Base-by-base conservation (phyloP, 2,888 invertebrate species). In the Drosophila limbata region DNA sequence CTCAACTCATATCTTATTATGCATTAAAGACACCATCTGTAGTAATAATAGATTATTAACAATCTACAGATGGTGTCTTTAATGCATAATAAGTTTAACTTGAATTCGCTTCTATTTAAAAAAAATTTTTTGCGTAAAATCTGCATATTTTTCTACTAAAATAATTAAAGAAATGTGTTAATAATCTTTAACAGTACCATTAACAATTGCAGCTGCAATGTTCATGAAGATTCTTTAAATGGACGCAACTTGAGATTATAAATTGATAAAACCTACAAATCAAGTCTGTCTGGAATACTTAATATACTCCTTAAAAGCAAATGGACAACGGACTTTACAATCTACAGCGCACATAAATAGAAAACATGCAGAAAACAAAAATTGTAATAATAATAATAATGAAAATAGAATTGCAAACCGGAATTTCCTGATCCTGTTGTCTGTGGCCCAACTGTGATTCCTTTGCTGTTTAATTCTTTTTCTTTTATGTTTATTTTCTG, bases 381-480 rank as follows among this genome's bases (percentile, higher is more conserved):
- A 87, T 78, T 3, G 17, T 19, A 55, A 44, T 33, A 55, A 33
- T 55, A 55, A 55, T 55, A 56, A 25, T 35, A 35, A 44, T 33
- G 37, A 33, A 39, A 62, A 33, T 75, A 79, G 77, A 85, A 80
- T 82, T 79, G 78, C 73, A 88, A 84, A 84, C 84, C 88, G 88
- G 84, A 84, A 83, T 88, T 84, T 85, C 84, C 84, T 77, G 84
- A 88, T 84, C 84, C 88, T 88, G 45, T 86, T 86, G 76, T 76
- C 75, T 81, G 70, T 67, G 76, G 79, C 63, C 81, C 77, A 81
- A 84, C 87, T 77, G 85, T 85, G 88, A 84, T 84, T 84, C 84
- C 85, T 87, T 83, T 77, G 71, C 39, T 44, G 15, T 19, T 31
- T 11, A 11, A 28, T 40, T 40, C 28, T 31, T 19, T 6, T 25